Evolutionary conservation across 2,113 vertebrate species (phyloP), one percentile per base, ranked within the genome.

Genomic region (Sitta europaea): DNA sequence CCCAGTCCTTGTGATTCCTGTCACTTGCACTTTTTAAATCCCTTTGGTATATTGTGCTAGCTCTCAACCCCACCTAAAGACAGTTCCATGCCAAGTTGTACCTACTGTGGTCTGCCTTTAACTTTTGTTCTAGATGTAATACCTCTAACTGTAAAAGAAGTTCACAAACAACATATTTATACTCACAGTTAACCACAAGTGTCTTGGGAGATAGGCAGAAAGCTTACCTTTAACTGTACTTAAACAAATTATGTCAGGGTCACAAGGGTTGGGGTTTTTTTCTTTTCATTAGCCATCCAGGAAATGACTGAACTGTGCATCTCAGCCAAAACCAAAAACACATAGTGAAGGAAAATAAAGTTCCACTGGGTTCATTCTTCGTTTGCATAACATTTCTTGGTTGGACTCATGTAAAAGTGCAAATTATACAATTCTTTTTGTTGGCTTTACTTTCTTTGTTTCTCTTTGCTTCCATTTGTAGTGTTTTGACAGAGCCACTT

Each of bases 401-500:
- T 91, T 92, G 51, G 76, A 57, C 38, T 90, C 42, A 65, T 9
- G 38, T 87, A 77, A 90, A 94, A 75, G 50, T 79, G 66, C 5
- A 3, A 66, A 63, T 92, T 86, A 48, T 20, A 51, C 43, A 58
- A 8, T 84, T 71, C 35, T 78, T 92, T 88, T 96, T 58, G 27
- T 55, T 91, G 55, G 27, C 48, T 83, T 96, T 86, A 35, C 66
- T 79, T 59, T 71, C 47, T 50, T 74, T 67, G 40, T 93, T 96
- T 91, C 83, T 90, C 18, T 92, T 91, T 85, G 55, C 63, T 94
- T 89, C 62, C 61, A 83, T 95, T 77, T 92, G 61, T 81, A 48
- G 35, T 86, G 38, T 88, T 96, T 95, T 90, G 53, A 80, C 72
- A 87, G 59, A 92, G 45, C 24, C 48, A 62, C 10, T 93, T 88